Base-by-base conservation (phyloP, 1,140 invertebrate genomes). In the Harlomillsia oculata region DNA sequence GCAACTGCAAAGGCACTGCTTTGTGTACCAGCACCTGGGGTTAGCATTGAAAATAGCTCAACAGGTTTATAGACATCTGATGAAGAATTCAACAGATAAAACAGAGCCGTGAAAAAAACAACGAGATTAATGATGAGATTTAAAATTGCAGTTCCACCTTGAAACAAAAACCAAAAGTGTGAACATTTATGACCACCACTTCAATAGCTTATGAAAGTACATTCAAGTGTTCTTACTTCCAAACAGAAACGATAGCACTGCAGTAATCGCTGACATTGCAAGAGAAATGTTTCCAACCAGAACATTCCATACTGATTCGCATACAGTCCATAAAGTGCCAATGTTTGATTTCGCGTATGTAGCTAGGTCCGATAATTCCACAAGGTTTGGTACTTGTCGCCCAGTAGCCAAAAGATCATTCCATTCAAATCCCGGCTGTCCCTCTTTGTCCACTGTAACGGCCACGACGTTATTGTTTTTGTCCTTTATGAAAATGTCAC, bases 41-140 rank as follows among this genome's bases (percentile, higher is more conserved):
- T 85, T 39, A 88, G 78, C 29, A 77, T 77, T 3, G 82, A 82
- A 50, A 92, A 80, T 13, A 89, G 72, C 69, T 91, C 89, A 34
- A 95, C 82, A 0, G 93, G 93, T 70, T 93, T 94, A 68, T 97
- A 97, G 39, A 86, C 78, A 39, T 85, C 81, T 61, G 81, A 82
- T 72, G 91, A 96, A 1, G 84, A 87, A 60, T 84, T 89, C 39
- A 99, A 75, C 30, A 99, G 75, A 71, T 98, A 98, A 72, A 97
- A 99, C 4, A 98, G 73, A 0, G 92, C 90, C 2, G 94, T 96
- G 65, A 97, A 82, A 74, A 98, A 98, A 1, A 97, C 87, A 58
- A 96, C 91, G 75, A 88, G 79, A 70, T 89, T 91, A 20, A 98
- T 78, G 53, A 91, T 76, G 69, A 96, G 93, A 72, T 96, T 96